Conservation (phyloP, 1,140 invertebrate species). For the Macrocentrus cingulum region DNA sequence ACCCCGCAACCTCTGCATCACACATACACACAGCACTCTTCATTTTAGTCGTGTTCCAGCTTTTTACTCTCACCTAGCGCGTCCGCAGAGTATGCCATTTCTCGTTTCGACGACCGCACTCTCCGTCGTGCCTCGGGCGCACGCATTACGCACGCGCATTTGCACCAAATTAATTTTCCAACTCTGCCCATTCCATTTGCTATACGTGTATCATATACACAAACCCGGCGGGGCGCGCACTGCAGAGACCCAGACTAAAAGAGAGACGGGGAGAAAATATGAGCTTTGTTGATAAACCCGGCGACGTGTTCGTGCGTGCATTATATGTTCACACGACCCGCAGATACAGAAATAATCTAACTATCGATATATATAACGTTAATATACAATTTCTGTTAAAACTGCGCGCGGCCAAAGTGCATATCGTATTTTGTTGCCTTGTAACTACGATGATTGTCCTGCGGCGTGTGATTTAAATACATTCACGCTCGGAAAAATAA, state of each 20-base stretch:
- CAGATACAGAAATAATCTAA: not conserved
- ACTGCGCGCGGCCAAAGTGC: not conserved
- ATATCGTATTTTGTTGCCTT: not conserved
- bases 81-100: not conserved
- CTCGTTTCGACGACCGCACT: conserved; percentile 2
- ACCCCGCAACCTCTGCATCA: not conserved
- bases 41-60: conserved; percentile 13
- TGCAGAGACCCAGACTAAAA: not conserved
- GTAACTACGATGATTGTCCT: too few species aligned
- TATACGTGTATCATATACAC: conserved; percentile 4
- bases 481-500: too few species aligned
- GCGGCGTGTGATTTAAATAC: too few species aligned
- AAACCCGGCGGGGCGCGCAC: not conserved
- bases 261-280: not conserved
- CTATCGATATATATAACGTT: not conserved
- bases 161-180: conserved; percentile 22
- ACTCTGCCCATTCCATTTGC: not conserved
- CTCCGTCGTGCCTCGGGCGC: not conserved
- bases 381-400: conserved; percentile 1
- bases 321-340: not conserved
- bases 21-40: conserved; percentile 6
- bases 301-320: not conserved
- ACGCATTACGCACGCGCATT: conserved; percentile 17
- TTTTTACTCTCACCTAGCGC: conserved; percentile 4
- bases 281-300: not conserved